A percentile compares a stretch with the other conserved stretches of the same genome.
phyloP scores from a whole-genome alignment of 2,888 invertebrate species.

The Rhopalosiphum nymphaeae region DNA sequence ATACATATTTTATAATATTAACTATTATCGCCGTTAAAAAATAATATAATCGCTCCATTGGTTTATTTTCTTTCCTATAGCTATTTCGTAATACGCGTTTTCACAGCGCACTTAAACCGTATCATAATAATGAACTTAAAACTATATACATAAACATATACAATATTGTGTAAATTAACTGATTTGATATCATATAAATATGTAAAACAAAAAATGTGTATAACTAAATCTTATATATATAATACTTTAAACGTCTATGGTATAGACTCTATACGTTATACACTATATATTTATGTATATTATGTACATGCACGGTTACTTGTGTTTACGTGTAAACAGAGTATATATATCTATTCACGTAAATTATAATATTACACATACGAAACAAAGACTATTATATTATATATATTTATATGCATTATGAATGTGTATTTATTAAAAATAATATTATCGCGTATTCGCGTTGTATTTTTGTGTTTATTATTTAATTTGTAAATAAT shows the following conservation, averaged over 20 bases:
- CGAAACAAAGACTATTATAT: slow-evolving; percentile 53
- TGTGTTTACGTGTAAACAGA: background rate
- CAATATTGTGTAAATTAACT: slow-evolving; percentile 4
- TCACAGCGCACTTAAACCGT: background rate
- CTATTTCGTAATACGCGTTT: background rate
- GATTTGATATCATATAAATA: background rate
- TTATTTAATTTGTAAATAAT: slow-evolving; percentile 61
- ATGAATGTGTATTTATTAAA: background rate
- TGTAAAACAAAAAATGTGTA: background rate
- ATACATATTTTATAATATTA: background rate
- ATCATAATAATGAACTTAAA: background rate
- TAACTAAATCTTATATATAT: background rate
- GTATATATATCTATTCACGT: background rate
- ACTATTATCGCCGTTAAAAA: background rate
- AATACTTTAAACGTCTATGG: background rate
- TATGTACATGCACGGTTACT: background rate
- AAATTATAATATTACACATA: background rate
- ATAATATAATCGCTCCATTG: background rate
- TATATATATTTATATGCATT: slow-evolving; percentile 7
- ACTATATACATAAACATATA: background rate
- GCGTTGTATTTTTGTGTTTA: slow-evolving; percentile 49
- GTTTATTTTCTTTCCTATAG: background rate
- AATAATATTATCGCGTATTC: slow-evolving; percentile 36
- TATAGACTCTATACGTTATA: background rate
- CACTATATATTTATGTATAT: background rate